A percentile compares a stretch with the other conserved stretches of the same genome.
These are phyloP conservation scores for Spongia lamella DNA, from an alignment of 37 sponge, comb jelly and placozoan genomes.

Conservation along the genomic window DNA sequence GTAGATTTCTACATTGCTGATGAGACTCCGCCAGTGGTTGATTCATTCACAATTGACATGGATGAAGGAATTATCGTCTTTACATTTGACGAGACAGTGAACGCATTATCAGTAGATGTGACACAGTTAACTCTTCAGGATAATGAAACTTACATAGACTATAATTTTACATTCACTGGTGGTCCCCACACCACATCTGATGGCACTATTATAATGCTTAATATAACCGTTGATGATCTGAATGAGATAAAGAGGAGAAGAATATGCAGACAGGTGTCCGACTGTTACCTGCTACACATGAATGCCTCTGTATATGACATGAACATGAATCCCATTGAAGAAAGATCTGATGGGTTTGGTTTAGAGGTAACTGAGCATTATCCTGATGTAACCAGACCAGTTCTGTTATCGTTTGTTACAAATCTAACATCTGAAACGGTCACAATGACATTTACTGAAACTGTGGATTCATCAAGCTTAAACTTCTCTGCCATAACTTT, in stretches of 20 bases:
- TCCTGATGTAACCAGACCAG: conserved; percentile 73
- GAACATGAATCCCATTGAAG: conserved; percentile 61
- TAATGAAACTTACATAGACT: not conserved
- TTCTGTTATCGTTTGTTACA: conserved; percentile 58
- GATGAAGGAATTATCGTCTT: conserved; percentile 50
- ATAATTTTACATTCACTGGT: conserved; percentile 48
- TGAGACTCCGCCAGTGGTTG: conserved; percentile 62
- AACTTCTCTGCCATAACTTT: conserved; percentile 79
- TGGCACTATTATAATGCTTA: conserved; percentile 55
- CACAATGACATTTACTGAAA: conserved; percentile 80
- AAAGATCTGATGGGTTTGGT: conserved; percentile 29
- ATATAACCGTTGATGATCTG: conserved; percentile 53
- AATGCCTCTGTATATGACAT: conserved; percentile 70
- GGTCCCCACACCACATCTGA: conserved; percentile 49
- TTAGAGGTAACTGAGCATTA: conserved; percentile 39
- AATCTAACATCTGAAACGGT: conserved; percentile 74
- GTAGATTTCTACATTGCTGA: conserved; percentile 53
- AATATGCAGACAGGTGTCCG: conserved; percentile 61
- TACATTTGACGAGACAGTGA: conserved; percentile 88
- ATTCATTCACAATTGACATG: conserved; percentile 76
- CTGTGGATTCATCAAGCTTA: conserved; percentile 82
- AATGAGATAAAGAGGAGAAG: conserved; percentile 76
- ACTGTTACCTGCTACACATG: conserved; percentile 67
- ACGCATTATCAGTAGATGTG: conserved; percentile 52
- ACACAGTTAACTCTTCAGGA: conserved; percentile 69